Evolutionary conservation across 2,113 vertebrate species (phyloP), one percentile per base, ranked within the genome.

Genomic region (Montifringilla adamsi): DNA sequence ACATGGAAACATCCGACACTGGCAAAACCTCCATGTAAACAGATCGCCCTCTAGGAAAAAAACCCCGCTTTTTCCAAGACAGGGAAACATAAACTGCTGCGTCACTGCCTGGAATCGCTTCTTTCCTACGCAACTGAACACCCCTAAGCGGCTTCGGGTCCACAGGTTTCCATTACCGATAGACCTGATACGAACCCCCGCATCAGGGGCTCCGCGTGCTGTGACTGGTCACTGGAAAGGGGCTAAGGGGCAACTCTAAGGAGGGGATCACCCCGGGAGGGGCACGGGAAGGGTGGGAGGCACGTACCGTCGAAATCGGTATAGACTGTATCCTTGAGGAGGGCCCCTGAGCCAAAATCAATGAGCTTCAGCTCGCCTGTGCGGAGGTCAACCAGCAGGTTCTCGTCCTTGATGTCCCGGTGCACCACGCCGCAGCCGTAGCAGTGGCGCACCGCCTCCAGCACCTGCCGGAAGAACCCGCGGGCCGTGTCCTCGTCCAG

Each of bases 291-390:
- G 9, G 13, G 69, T 8, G 43, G 31, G 47, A 35, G 68, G 6
- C 82, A 94, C 99, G 89, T 98, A 99, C 99, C 99, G 24, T 99
- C 99, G 46, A 99, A 99, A 94, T 99, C 99, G 4, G 99, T 99
- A 98, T 99, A 99, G 68, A 99, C 99, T 0, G 99, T 99, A 98
- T 99, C 99, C 98, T 99, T 99, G 96, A 99, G 99, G 68, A 99
- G 97, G 27, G 99, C 99, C 81, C 99, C 99, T 2, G 99, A 99
- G 79, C 99, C 99, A 87, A 99, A 99, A 97, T 99, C 99, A 76
- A 99, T 99, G 76, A 99, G 99, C 97, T 99, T 99, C 73, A 99
- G 98, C 93, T 99, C 98, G 52, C 99, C 99, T 4, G 98, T 98
- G 95, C 99, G 97, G 58, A 99, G 98, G 41, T 99, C 99, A 97